Evolutionary conservation across 2,113 vertebrate genomes (phyloP), one percentile per base, ranked within the genome.

Genomic region (Megalops atlanticus): DNA sequence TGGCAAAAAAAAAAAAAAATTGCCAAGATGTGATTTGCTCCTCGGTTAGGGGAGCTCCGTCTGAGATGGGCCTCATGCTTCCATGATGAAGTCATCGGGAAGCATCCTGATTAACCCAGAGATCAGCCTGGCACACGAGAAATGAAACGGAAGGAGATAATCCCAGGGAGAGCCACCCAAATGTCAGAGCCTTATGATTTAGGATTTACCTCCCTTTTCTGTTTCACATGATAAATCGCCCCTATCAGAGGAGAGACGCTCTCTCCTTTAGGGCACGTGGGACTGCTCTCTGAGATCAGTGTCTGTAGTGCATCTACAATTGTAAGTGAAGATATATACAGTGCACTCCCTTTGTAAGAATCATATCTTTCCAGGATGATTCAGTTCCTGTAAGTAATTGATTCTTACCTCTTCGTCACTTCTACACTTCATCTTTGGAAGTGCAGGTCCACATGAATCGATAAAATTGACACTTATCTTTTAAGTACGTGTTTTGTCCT

Each of bases 51-150:
- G 91, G 92, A 92, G 92, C 91, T 93, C 90, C 92, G 49, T 91
- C 82, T 89, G 91, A 88, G 89, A 93, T 87, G 86, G 91, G 85
- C 87, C 88, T 84, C 89, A 87, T 94, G 87, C 88, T 91, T 94
- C 83, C 84, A 88, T 84, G 88, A 83, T 94, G 93, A 94, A 89
- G 92, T 94, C 93, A 94, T 88, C 80, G 87, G 92, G 91, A 92
- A 92, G 92, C 89, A 88, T 89, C 86, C 86, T 76, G 80, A 87
- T 89, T 81, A 85, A 88, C 84, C 84, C 71, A 87, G 84, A 88
- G 83, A 80, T 85, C 64, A 47, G 64, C 76, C 74, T 83, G 82
- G 82, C 24, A 74, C 54, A 75, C 40, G 40, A 39, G 69, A 68
- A 77, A 68, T 15, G 49, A 68, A 78, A n/a, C 21, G 18, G n/a